Conservation (phyloP, 2,113 vertebrate species). For the Mastomys natalensis region DNA sequence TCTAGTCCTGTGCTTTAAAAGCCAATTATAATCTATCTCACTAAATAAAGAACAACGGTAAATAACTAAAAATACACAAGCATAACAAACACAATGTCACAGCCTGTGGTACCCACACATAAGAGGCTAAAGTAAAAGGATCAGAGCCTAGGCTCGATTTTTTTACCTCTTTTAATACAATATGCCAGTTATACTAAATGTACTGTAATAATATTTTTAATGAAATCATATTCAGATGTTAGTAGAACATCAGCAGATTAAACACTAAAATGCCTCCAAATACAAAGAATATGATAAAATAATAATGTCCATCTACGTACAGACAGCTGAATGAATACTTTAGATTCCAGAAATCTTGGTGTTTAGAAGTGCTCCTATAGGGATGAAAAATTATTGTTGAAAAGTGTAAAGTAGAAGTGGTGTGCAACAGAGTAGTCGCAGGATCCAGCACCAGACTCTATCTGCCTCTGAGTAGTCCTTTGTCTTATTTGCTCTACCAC, state of each 20-base stretch:
- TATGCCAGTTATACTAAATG: neutral
- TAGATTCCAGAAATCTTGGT: neutral
- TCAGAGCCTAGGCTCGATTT: neutral
- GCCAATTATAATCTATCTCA: neutral
- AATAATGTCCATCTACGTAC: neutral
- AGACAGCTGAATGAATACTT: neutral
- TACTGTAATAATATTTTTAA: neutral
- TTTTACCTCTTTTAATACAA: neutral
- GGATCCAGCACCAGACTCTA: neutral
- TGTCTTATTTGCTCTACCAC: neutral
- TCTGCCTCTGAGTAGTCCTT: neutral
- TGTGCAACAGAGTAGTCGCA: neutral
- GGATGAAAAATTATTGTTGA: neutral
- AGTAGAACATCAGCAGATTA: neutral
- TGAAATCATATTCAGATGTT: neutral
- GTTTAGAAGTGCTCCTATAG: neutral
- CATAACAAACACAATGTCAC: neutral
- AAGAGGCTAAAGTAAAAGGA: neutral
- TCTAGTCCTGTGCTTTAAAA: neutral
- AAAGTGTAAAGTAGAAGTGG: neutral
- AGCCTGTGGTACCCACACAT: rapidly evolving
- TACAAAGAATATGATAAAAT: neutral
- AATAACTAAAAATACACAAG: conserved; percentile 18
- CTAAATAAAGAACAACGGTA: neutral
- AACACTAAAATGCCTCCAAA: neutral